Base-by-base conservation (phyloP, 2,797 vertebrate genomes). In the Melanitta fusca region DNA sequence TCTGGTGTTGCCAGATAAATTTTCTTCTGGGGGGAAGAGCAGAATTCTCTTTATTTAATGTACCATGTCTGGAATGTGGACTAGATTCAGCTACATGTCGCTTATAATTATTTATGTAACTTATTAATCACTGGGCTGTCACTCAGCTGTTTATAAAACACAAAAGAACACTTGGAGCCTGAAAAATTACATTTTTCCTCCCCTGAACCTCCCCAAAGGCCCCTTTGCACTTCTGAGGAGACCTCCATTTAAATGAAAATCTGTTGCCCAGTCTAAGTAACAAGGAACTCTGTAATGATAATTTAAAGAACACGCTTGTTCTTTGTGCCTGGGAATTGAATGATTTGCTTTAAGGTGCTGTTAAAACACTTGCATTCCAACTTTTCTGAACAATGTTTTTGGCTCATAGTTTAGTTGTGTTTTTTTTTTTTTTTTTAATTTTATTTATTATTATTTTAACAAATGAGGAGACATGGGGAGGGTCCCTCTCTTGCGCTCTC, bases 51-150 rank as follows among this genome's bases (percentile, higher is more conserved):
- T 95, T 97, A 93, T 96, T 96, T 97, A 97, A 97, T 97, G 96
- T 95, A 96, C 95, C 96, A 96, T 92, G 86, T 95, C 96, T 95
- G 96, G 96, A 96, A 97, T 96, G 96, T 97, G 95, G 94, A 92
- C 93, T 80, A 91, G 91, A 96, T 97, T 96, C 96, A 95, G 92
- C 93, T 95, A 91, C 95, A 94, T 88, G 96, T 95, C 88, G 32
- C 93, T 94, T 96, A 96, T 94, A 97, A 97, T 97, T 96, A 97
- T 97, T 97, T 97, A 97, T 97, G 95, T 95, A 96, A 96, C 95
- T 96, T 96, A 96, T 96, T 97, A 96, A 97, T 97, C 96, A 96
- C 88, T 78, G 65, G 58, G 72, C 93, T 96, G 93, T 96, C 91
- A 94, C 57, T 97, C 95, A 95, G 83, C 86, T 96, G 94, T 95